Evolutionary conservation across 2,888 invertebrate species (phyloP), one percentile per base, ranked within the genome.

Genomic region (Apotomis turbidana): DNA sequence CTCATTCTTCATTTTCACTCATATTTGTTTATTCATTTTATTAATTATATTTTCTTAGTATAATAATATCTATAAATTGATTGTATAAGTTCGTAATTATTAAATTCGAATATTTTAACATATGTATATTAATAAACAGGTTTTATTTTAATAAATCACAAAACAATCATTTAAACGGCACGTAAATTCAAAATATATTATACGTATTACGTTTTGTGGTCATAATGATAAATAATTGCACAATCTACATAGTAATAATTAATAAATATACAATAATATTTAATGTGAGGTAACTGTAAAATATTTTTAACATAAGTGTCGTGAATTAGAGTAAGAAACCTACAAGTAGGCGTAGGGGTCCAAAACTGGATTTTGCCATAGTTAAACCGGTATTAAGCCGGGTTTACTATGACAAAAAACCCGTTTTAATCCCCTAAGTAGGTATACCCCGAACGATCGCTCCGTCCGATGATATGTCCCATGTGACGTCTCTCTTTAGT

Each of bases 81-180:
- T 88, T 93, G 93, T 93, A 93, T 93, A 93, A 93, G 93, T 93
- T 93, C 93, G 92, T 93, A 93, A 93, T 93, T 93, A 93, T 93
- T 93, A 93, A 93, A 93, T 93, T 93, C 93, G 93, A 93, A 93
- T 93, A 93, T 93, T 93, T 93, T 93, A 93, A 93, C 93, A 93
- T 93, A 93, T 93, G 92, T 93, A 93, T 93, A 93, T 93, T 93
- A 93, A 93, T 93, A 93, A 93, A 93, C 92, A 90, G 86, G 91
- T 91, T 92, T 92, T 93, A 93, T 92, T 91, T 91, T 86, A 84
- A 89, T 89, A 88, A 91, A 90, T 89, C 85, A 90, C 86, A 85
- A 89, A 91, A 87, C 81, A 85, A 89, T 88, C 79, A 83, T 82
- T 83, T 77, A 88, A 89, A 84, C 78, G 80, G 88, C 86, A 87